These are phyloP conservation scores for Thamnophis elegans DNA, from an alignment of 2,797 vertebrate species.

Conservation along the genomic window DNA sequence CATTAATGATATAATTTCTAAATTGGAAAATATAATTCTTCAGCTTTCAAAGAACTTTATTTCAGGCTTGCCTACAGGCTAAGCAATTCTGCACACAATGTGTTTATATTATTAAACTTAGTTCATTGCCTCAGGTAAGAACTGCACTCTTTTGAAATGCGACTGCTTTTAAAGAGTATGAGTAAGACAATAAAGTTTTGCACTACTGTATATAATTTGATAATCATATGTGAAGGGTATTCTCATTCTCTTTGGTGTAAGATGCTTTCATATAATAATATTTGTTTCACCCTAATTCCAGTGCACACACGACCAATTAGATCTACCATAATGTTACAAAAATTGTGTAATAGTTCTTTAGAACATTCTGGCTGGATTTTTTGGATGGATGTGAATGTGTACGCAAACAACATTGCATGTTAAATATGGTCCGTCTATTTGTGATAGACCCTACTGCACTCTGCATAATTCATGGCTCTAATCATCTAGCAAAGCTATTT, in stretches of 20 bases:
- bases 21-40: not conserved
- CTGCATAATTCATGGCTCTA: constrained; percentile 6
- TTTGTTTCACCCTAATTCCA: not conserved
- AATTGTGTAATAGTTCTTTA: not conserved
- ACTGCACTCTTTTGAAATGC: not conserved
- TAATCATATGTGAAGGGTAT: not conserved
- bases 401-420: not conserved
- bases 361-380: not conserved
- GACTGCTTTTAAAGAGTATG: not conserved
- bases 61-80: not conserved
- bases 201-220: not conserved
- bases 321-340: not conserved
- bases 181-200: not conserved
- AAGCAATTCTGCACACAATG: not conserved
- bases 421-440: not conserved
- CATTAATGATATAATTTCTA: not conserved
- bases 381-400: not conserved
- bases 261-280: not conserved
- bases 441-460: not conserved
- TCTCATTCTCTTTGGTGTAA: not conserved
- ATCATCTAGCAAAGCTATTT: not conserved
- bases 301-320: not conserved
- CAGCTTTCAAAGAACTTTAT: not conserved
- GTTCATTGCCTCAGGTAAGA: not conserved
- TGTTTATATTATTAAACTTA: not conserved